Base-by-base conservation (phyloP, 2,797 vertebrate genomes). In the Numenius phaeopus region DNA sequence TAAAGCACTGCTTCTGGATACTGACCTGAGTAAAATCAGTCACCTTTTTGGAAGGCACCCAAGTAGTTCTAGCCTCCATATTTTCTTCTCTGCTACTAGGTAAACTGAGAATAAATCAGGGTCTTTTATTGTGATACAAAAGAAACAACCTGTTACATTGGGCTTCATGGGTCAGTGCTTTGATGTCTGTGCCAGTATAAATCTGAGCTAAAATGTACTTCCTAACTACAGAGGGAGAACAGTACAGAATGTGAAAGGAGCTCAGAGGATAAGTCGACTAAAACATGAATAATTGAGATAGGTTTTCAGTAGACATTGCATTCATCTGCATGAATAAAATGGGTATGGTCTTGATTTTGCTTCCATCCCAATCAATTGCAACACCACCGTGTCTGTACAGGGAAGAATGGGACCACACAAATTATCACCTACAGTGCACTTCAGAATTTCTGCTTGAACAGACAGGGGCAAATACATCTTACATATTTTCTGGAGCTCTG, bases 71-170 rank as follows among this genome's bases (percentile, higher is more conserved):
- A 52, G 62, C 66, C 57, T 94, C 66, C 50, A 24, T 87, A 76
- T 92, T 94, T 96, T 81, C 69, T 84, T 90, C 55, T 84, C 18
- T 91, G 30, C n/a, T 77, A 13, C 37, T 34, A 85, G 59, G 27
- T 81, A 96, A 96, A 93, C 75, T 50, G 82, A 87, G 39, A 91
- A 95, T 92, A 96, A 96, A 97, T 94, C 81, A 85, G 44, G 37
- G 42, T 78, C 65, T 87, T 94, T 92, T 93, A 87, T 12, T 92
- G 67, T 19, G 16, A 71, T 78, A 61, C 65, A 40, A 76, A 90
- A 80, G 88, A 94, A 96, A 65, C 57, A 87, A 95, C 70, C 58
- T 91, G 81, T 92, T 95, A 89, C 58, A 26, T 0, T 34, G 37
- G 83, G 61, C 72, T 90, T 47, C 16, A 16, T 47, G 92, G 86